These are phyloP conservation scores for Sebastes reedi DNA, from an alignment of 2,797 vertebrate species.

Conservation along the genomic window DNA sequence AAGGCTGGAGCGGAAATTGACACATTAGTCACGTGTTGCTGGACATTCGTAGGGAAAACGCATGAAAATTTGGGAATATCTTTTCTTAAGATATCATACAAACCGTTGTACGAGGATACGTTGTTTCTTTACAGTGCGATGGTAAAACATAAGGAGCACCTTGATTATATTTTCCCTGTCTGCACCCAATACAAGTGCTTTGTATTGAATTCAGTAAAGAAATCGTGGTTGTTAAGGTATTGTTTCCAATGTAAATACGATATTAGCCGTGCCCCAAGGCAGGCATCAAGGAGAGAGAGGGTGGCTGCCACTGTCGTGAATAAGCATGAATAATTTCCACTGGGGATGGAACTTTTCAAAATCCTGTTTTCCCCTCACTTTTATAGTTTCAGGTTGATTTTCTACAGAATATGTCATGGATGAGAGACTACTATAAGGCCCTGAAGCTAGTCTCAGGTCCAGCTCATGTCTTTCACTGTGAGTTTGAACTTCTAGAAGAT, in stretches of 20 bases:
- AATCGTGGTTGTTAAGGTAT: too few species aligned
- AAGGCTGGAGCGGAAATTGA: too few species aligned
- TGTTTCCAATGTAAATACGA: not conserved
- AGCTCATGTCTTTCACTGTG: not conserved
- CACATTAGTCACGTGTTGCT: too few species aligned
- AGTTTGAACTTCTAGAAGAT: not conserved
- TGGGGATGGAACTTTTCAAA: not conserved
- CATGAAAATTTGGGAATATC: too few species aligned
- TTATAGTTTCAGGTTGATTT: not conserved
- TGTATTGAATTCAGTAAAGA: too few species aligned
- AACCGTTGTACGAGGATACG: too few species aligned
- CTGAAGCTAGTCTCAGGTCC: not conserved
- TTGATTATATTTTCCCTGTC: too few species aligned
- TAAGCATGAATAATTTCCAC: not conserved
- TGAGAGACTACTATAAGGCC: not conserved
- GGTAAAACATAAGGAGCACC: not conserved
- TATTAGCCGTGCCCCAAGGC: too few species aligned
- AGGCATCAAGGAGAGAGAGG: not conserved
- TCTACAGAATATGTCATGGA: not conserved
- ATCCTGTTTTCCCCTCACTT: not conserved
- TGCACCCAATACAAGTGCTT: too few species aligned
- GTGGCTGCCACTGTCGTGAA: not conserved
- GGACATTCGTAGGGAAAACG: too few species aligned
- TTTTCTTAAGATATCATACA: too few species aligned
- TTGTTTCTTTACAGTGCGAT: not conserved